phyloP scores from a whole-genome alignment of 2,797 vertebrate genomes.

The Meda fulgida region DNA sequence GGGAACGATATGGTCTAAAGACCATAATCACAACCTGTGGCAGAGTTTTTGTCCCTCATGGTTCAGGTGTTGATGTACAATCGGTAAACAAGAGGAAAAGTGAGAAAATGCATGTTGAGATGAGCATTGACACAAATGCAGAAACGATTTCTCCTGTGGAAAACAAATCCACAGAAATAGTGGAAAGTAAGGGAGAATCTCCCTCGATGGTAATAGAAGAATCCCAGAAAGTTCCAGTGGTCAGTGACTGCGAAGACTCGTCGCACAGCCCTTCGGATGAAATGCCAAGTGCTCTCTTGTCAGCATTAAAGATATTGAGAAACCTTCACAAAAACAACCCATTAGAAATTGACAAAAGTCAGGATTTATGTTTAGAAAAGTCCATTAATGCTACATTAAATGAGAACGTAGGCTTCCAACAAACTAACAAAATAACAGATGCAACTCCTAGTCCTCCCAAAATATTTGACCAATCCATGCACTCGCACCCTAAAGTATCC shows the following conservation, averaged over 20 bases:
- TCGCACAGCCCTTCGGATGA: slow-evolving; percentile 19
- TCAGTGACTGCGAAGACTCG: slow-evolving; percentile 17
- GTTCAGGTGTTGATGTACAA: slow-evolving; percentile 64
- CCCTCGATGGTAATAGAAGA: slow-evolving; percentile 15
- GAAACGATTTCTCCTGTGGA: neutral
- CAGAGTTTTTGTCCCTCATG: slow-evolving; percentile 78
- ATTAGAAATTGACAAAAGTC: slow-evolving; percentile 33
- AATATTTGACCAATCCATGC: slow-evolving; percentile 47
- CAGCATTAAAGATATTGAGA: slow-evolving; percentile 9
- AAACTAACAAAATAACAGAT: slow-evolving; percentile 23
- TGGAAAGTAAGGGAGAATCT: slow-evolving; percentile 38
- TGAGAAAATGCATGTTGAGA: slow-evolving; percentile 10
- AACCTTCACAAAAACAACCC: slow-evolving; percentile 17
- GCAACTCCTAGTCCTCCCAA: slow-evolving; percentile 9
- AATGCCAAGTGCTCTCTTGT: slow-evolving; percentile 23
- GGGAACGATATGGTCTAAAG: slow-evolving; percentile 75
- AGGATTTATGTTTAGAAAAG: slow-evolving; percentile 9
- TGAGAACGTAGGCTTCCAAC: neutral
- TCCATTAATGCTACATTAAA: neutral
- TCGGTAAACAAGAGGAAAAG: slow-evolving; percentile 53
- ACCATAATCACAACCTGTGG: slow-evolving; percentile 78
- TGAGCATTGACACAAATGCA: neutral
- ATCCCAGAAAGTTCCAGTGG: neutral
- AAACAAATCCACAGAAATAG: slow-evolving; percentile 29
- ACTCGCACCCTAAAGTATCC: slow-evolving; percentile 10